These are phyloP conservation scores for Psittacula echo DNA, from an alignment of 2,797 vertebrate species.

Conservation along the genomic window DNA sequence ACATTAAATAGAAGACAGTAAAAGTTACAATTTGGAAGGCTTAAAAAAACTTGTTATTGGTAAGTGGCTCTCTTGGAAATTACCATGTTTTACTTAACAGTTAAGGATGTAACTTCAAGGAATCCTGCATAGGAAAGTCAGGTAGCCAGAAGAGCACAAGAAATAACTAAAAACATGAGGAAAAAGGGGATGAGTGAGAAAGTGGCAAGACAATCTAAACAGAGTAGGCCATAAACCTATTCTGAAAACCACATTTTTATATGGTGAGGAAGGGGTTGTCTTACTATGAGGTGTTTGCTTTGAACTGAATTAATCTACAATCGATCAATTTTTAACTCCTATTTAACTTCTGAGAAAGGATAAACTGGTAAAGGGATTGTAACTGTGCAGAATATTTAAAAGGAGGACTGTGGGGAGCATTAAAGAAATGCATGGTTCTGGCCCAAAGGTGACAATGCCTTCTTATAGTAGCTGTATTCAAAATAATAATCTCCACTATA, in stretches of 20 bases:
- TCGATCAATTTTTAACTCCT: neutral
- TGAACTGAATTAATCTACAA: neutral
- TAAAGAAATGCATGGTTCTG: neutral
- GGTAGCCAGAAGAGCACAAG: neutral
- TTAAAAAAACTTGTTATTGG: neutral
- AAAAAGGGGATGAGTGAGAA: neutral
- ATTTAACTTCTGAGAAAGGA: neutral
- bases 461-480: neutral
- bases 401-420: neutral
- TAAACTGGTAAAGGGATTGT: neutral
- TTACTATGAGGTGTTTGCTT: neutral
- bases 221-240: neutral
- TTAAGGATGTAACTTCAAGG: neutral
- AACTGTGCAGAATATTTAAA: neutral
- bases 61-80: neutral
- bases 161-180: neutral
- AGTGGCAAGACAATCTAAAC: neutral
- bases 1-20: neutral
- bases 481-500: neutral
- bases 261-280: neutral
- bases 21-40: neutral
- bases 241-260: neutral
- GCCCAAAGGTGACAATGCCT: neutral
- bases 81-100: neutral
- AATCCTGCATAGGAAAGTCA: neutral